Conservation (phyloP, 2,888 invertebrate genomes). For the Pediacus dermestoides region DNA sequence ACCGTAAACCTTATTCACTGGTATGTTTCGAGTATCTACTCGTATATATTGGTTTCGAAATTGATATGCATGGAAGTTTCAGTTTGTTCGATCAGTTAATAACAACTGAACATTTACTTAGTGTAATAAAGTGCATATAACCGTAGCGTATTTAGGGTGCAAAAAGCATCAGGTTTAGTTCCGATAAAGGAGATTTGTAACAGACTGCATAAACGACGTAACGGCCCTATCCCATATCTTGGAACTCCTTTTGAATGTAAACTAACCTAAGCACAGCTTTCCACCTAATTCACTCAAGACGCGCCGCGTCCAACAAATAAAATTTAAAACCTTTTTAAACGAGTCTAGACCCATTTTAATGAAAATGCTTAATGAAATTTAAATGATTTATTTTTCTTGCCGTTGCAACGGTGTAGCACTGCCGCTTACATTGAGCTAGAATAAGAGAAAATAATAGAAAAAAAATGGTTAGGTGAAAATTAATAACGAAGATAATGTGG, state of each 20-base stretch:
- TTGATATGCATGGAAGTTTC: too few relatives aligned
- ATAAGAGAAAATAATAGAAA: too few relatives aligned
- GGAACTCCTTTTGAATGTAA: slow-evolving; percentile 30
- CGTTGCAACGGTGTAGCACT: too few relatives aligned
- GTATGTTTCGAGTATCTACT: too few relatives aligned
- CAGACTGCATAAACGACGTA: slow-evolving; percentile 29
- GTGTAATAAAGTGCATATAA: slow-evolving; percentile 24
- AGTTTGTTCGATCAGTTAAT: slow-evolving; percentile 6
- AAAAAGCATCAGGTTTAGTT: slow-evolving; percentile 35
- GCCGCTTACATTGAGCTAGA: too few relatives aligned
- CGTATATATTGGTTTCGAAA: too few relatives aligned
- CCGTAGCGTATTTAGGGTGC: slow-evolving; percentile 20
- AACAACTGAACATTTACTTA: slow-evolving; percentile 25
- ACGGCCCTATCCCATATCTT: slow-evolving; percentile 31
- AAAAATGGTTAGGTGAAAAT: too few relatives aligned
- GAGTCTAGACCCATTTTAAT: slow-evolving; percentile 19
- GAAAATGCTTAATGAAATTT: too few relatives aligned
- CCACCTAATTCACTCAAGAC: slow-evolving; percentile 28
- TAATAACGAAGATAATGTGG: too few relatives aligned
- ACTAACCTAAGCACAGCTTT: slow-evolving; percentile 22
- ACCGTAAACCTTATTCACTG: too few relatives aligned
- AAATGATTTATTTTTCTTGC: too few relatives aligned
- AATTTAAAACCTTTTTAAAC: slow-evolving; percentile 21
- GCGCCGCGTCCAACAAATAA: slow-evolving; percentile 16
- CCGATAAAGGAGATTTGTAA: slow-evolving; percentile 42